Conservation (phyloP, 2,888 invertebrate species). For the Platynereis dumerilii region DNA sequence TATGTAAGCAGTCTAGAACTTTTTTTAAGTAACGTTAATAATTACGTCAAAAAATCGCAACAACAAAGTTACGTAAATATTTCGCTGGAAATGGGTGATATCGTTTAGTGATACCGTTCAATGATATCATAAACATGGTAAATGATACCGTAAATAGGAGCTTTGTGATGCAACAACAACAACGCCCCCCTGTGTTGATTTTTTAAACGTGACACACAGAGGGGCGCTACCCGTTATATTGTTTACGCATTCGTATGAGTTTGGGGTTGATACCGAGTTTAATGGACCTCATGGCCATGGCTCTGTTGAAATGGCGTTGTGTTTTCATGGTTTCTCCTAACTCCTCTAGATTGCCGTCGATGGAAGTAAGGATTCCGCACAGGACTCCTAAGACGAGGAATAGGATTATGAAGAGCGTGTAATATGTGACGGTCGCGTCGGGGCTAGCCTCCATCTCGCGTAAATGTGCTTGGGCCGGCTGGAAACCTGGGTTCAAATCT, state of each 20-base stretch:
- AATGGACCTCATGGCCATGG: conserved; percentile 86
- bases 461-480: conserved; percentile 79
- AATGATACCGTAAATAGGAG: too few species aligned
- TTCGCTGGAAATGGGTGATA: too few species aligned
- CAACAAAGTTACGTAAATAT: too few species aligned
- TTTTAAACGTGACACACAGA: too few species aligned
- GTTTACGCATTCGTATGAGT: conserved; percentile 41
- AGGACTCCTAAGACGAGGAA: conserved; percentile 80
- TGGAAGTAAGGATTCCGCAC: conserved; percentile 80
- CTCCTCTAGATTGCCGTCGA: conserved; percentile 67
- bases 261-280: conserved; percentile 65
- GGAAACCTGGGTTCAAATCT: conserved; percentile 84
- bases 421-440: conserved; percentile 81
- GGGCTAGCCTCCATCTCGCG: conserved; percentile 82
- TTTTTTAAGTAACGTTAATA: too few species aligned
- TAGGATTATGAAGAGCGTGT: conserved; percentile 85
- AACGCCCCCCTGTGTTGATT: too few species aligned
- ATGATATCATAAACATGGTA: too few species aligned
- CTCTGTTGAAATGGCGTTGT: conserved; percentile 85
- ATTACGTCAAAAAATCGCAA: too few species aligned
- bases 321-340: conserved; percentile 66
- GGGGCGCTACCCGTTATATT: conserved; percentile 23
- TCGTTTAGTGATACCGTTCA: too few species aligned
- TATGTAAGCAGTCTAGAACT: too few species aligned
- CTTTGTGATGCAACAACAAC: too few species aligned